Percentiles rank a stretch among this genome's conserved stretches.
Conservation (phyloP, 2,113 vertebrate species). For the Sander lucioperca region DNA sequence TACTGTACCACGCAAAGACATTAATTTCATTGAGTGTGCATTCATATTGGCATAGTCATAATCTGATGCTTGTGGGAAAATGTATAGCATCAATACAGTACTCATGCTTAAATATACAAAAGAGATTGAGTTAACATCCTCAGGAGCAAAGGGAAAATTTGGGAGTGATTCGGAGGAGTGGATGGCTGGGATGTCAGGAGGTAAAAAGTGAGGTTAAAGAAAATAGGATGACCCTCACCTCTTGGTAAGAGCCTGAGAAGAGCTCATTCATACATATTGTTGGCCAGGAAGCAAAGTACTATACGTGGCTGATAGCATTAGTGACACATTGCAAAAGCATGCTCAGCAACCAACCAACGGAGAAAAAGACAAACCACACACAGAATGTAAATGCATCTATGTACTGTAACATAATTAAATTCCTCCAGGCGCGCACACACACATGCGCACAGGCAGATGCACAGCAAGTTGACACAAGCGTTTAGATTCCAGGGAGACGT, state of each 20-base stretch:
- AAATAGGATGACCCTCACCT: conserved; percentile 36
- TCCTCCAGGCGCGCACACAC: not conserved
- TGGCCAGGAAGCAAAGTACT: conserved; percentile 17
- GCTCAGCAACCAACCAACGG: not conserved
- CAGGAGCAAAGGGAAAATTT: conserved; percentile 1
- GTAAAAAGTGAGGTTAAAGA: conserved; percentile 42
- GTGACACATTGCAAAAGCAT: conserved; percentile 24
- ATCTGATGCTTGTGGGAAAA: conserved; percentile 28
- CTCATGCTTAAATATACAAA: conserved; percentile 14
- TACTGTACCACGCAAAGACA: conserved; percentile 6
- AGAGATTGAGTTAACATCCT: conserved; percentile 28
- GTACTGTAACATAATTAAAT: conserved; percentile 37
- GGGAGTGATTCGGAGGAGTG: not conserved
- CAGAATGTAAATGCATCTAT: conserved; percentile 23
- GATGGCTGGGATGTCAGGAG: conserved; percentile 28
- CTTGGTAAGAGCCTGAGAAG: conserved; percentile 21
- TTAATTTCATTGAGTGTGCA: not conserved
- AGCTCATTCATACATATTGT: conserved; percentile 26
- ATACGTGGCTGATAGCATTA: conserved; percentile 17
- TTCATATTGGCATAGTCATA: not conserved
- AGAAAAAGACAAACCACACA: conserved; percentile 15
- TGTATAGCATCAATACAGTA: not conserved
- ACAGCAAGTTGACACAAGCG: conserved; percentile 42
- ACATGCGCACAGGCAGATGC: conserved; percentile 7
- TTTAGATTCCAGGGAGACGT: conserved; percentile 72